Evolutionary conservation across 2,113 vertebrate species (phyloP).

Genomic region (Lampris megalopsis): DNA sequence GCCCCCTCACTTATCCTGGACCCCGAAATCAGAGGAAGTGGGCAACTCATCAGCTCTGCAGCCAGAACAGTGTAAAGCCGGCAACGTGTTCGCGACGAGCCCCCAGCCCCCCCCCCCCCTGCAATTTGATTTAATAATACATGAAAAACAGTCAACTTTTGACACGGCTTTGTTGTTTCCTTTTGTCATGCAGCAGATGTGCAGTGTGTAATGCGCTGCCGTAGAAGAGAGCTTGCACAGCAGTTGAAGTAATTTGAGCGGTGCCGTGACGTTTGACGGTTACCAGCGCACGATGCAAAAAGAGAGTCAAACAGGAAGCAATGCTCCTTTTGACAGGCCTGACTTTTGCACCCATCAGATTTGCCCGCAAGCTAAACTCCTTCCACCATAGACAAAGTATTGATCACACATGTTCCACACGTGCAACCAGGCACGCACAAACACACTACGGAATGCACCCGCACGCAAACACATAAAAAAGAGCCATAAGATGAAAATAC

Average conservation of each 20-base stretch:
- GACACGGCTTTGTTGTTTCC: no score
- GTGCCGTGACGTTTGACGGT: background rate
- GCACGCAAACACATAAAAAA: background rate
- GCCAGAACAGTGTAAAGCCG: no score
- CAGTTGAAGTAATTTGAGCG: no score
- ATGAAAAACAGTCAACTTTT: no score
- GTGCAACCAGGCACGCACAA: conserved; percentile 5
- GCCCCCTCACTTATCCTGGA: conserved; percentile 8
- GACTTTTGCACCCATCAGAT: background rate
- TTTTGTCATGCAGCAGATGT: no score
- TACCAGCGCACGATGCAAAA: background rate
- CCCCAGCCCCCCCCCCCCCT: no score
- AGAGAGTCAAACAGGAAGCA: background rate
- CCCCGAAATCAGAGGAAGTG: no score
- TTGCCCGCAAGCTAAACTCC: background rate
- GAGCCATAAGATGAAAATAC: background rate
- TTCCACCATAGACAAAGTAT: background rate
- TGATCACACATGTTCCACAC: background rate
- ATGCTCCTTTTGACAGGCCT: background rate
- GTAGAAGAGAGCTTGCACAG: no score
- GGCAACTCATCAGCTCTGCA: no score
- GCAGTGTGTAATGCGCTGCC: no score
- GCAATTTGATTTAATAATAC: no score
- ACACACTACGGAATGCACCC: background rate
- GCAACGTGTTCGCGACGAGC: no score